Evolutionary conservation across 2,797 vertebrate genomes (phyloP).

Genomic region (Tapirus indicus): DNA sequence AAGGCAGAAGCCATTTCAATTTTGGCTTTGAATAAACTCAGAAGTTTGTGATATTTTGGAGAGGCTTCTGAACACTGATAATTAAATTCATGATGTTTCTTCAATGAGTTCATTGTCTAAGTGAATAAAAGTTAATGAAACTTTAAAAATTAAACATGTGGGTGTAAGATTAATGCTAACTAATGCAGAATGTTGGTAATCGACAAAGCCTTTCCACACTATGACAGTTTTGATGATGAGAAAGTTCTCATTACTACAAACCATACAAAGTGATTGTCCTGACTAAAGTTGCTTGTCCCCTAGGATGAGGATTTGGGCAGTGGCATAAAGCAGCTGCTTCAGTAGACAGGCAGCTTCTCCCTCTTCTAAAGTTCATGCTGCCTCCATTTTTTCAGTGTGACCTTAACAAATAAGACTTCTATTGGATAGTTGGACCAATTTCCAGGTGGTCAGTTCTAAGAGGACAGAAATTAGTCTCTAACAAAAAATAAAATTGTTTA

Average conservation of each 20-base stretch:
- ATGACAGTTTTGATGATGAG: constrained; percentile 12
- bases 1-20: constrained; percentile 56
- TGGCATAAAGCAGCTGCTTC: constrained; percentile 41
- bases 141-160: constrained; percentile 4
- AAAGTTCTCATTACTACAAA: constrained; percentile 39
- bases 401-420: constrained; percentile 48
- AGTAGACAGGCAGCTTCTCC: constrained; percentile 36
- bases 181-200: constrained; percentile 28
- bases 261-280: constrained; percentile 21
- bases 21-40: constrained; percentile 40
- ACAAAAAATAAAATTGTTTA: constrained; percentile 45
- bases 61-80: constrained; percentile 18
- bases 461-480: constrained; percentile 57
- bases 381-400: constrained; percentile 56
- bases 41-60: constrained; percentile 49
- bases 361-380: not conserved
- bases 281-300: constrained; percentile 50
- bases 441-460: constrained; percentile 45
- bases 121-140: constrained; percentile 56
- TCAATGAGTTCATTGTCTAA: constrained; percentile 65
- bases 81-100: constrained; percentile 61
- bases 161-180: not conserved
- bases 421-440: constrained; percentile 36
- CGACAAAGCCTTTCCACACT: constrained; percentile 29
- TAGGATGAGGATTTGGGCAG: constrained; percentile 47